Evolutionary conservation across 2,797 vertebrate genomes (phyloP).

Genomic region (Notolepis coatsorum): DNA sequence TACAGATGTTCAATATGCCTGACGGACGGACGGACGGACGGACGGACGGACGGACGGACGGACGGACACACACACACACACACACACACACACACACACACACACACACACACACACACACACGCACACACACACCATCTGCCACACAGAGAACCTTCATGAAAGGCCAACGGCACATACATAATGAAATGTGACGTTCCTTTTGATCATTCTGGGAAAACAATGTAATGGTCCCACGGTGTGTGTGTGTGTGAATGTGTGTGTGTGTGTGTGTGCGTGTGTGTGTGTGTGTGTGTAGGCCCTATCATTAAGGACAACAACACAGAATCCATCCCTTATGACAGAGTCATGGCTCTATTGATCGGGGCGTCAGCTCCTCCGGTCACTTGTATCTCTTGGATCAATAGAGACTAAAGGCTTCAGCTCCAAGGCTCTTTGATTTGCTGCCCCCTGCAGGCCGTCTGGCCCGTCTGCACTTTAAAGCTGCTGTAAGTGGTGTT

Average conservation of each 20-base stretch:
- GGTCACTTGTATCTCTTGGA: slow-evolving; percentile 23
- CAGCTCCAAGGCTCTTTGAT: too few relatives aligned
- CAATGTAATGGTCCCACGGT: neutral
- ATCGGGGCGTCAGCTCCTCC: slow-evolving; percentile 10
- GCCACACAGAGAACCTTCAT: neutral
- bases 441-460: neutral
- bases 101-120: neutral
- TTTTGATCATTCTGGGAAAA: neutral
- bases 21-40: too few relatives aligned
- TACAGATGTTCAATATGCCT: too few relatives aligned
- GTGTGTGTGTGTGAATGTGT: neutral
- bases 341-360: slow-evolving; percentile 29
- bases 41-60: neutral
- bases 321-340: slow-evolving; percentile 36
- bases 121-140: neutral
- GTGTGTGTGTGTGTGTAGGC: neutral
- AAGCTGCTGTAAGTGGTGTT: too few relatives aligned
- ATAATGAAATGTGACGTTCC: neutral
- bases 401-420: slow-evolving; percentile 31
- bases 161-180: neutral
- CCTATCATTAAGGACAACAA: slow-evolving; percentile 22
- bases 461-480: too few relatives aligned
- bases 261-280: neutral
- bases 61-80: too few relatives aligned
- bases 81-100: slow-evolving; percentile 2